Percentiles rank a stretch among this genome's conserved stretches.
Evolutionary conservation across 1,140 invertebrate species (phyloP).

Genomic region (Chironomus striatipennis): DNA sequence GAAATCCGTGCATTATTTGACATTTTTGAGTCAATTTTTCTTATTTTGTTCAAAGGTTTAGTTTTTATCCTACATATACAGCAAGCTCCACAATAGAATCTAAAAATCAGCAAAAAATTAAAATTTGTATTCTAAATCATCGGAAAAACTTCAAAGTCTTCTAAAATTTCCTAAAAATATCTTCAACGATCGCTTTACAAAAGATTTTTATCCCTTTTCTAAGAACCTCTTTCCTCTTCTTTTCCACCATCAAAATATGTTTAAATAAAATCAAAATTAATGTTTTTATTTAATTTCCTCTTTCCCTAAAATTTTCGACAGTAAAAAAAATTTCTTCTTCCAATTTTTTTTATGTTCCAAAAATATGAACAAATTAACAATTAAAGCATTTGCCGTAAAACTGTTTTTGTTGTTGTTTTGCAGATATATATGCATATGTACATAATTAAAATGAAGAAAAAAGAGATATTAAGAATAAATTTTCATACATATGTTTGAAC

Average conservation of each 20-base stretch:
- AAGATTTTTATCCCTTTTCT: too few species aligned
- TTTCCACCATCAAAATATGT: background rate
- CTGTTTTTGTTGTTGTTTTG: background rate
- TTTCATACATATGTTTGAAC: constrained; percentile 2
- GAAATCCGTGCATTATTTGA: too few species aligned
- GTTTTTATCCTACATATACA: too few species aligned
- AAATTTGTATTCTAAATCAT: too few species aligned
- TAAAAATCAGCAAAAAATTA: too few species aligned
- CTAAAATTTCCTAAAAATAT: too few species aligned
- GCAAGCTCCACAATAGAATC: too few species aligned
- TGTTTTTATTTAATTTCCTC: constrained; percentile 10
- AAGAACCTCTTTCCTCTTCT: background rate
- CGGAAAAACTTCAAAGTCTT: too few species aligned
- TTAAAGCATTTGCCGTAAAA: constrained; percentile 3
- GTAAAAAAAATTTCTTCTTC: background rate
- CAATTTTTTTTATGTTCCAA: background rate
- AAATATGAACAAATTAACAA: constrained; percentile 15
- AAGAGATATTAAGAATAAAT: background rate
- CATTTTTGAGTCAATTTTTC: too few species aligned
- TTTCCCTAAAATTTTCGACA: background rate
- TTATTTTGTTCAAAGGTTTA: too few species aligned
- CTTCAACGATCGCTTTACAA: too few species aligned
- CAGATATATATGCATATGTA: background rate
- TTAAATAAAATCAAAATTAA: constrained; percentile 9
- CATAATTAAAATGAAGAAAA: constrained; percentile 10